These are phyloP conservation scores for Eutrigla gurnardus DNA, from an alignment of 2,797 vertebrate species.

Conservation along the genomic window DNA sequence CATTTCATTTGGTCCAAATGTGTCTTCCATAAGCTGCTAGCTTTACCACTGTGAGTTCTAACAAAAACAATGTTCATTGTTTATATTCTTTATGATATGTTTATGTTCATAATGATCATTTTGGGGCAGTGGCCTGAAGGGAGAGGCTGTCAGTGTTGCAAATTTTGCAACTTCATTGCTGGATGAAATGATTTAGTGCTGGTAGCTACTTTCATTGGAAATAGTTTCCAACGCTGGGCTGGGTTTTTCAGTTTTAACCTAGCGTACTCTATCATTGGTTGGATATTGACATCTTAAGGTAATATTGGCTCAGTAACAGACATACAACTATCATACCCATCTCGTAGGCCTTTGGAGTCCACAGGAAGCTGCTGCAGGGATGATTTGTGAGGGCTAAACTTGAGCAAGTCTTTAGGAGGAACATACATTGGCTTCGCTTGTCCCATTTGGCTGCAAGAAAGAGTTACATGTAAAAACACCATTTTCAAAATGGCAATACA, in stretches of 20 bases:
- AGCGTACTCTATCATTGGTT: background rate
- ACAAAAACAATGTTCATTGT: too few relatives aligned
- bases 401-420: slow-evolving; percentile 86
- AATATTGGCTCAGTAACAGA: background rate
- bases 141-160: background rate
- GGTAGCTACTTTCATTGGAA: background rate
- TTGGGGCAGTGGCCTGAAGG: too few relatives aligned
- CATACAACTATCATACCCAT: slow-evolving; percentile 49
- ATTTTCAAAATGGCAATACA: background rate
- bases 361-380: slow-evolving; percentile 80
- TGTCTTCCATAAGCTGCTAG: background rate
- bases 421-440: slow-evolving; percentile 85
- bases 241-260: background rate
- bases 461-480: background rate
- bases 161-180: too few relatives aligned
- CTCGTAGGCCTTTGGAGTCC: slow-evolving; percentile 66
- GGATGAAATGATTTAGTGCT: background rate
- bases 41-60: background rate
- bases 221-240: background rate
- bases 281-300: background rate
- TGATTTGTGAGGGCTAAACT: slow-evolving; percentile 88
- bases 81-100: too few relatives aligned
- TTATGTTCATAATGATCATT: too few relatives aligned
- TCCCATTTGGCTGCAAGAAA: slow-evolving; percentile 64
- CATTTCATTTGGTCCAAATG: too few relatives aligned